phyloP scores from a whole-genome alignment of 2,113 vertebrate species.

The Platysteira castanea region DNA sequence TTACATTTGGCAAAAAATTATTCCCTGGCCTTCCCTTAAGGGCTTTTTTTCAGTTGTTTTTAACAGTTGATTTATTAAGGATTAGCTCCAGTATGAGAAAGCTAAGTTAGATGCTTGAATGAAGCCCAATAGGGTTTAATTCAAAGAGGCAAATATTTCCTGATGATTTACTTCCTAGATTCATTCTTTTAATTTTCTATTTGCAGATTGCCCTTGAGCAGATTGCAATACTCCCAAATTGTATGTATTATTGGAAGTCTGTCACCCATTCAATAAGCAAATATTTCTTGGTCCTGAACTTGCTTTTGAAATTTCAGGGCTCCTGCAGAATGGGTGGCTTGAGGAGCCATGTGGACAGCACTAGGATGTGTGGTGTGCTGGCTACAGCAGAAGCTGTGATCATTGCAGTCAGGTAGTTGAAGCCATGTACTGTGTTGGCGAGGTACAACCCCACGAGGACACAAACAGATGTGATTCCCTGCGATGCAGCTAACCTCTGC shows the following conservation, averaged over 20 bases:
- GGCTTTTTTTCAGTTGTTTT: slow-evolving; percentile 13
- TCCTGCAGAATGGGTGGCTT: not conserved
- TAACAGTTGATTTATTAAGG: slow-evolving; percentile 45
- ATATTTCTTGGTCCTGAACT: slow-evolving; percentile 1
- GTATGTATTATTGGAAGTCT: slow-evolving; percentile 29
- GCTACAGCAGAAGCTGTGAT: not conserved
- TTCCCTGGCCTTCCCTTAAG: not conserved
- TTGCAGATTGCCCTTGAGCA: slow-evolving; percentile 34
- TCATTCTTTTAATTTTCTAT: slow-evolving; percentile 53
- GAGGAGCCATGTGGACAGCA: not conserved
- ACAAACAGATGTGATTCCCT: not conserved
- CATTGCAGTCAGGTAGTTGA: not conserved
- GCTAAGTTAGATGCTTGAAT: slow-evolving; percentile 18
- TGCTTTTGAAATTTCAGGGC: not conserved
- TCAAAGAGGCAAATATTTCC: slow-evolving; percentile 4
- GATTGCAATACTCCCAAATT: slow-evolving; percentile 28
- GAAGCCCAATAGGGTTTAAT: slow-evolving; percentile 32
- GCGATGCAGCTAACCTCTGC: not conserved
- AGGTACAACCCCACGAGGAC: not conserved
- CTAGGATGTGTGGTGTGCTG: not conserved
- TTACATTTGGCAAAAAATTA: not conserved
- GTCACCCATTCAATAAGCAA: slow-evolving; percentile 28
- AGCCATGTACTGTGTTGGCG: not conserved
- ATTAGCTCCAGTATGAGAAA: slow-evolving; percentile 30
- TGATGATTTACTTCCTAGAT: slow-evolving; percentile 11